phyloP scores from a whole-genome alignment of 1,140 invertebrate genomes.

The Nasonia giraulti region DNA sequence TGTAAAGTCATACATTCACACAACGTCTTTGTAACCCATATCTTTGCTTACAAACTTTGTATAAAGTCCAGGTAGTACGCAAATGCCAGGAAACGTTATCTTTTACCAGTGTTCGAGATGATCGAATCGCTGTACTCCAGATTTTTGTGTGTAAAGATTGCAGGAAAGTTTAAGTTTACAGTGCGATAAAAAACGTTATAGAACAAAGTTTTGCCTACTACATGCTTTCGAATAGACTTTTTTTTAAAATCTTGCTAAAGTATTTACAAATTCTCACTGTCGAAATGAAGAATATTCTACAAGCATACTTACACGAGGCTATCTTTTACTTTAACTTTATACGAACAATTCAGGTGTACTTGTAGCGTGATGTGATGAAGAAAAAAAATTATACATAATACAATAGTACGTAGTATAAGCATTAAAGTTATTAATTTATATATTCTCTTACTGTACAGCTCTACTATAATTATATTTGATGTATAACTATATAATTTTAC shows the following conservation, averaged over 20 bases:
- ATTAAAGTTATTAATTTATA: constrained; percentile 23
- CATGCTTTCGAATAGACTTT: not conserved
- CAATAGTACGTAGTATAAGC: constrained; percentile 5
- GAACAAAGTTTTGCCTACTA: not conserved
- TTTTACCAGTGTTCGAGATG: too few species aligned
- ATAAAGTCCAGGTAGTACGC: too few species aligned
- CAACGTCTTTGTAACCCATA: not conserved
- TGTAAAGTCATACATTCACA: not conserved
- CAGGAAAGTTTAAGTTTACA: not conserved
- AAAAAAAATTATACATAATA: not conserved
- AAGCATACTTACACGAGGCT: not conserved
- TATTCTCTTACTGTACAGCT: constrained; percentile 26
- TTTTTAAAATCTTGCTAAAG: not conserved
- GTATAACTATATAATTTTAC: constrained; percentile 33
- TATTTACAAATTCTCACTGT: not conserved
- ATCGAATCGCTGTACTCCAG: too few species aligned
- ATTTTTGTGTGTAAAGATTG: not conserved
- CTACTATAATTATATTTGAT: constrained; percentile 23
- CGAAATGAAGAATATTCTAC: not conserved
- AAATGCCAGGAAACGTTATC: too few species aligned
- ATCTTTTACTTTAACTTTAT: not conserved
- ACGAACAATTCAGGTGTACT: not conserved
- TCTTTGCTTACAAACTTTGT: not conserved
- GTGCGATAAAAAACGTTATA: not conserved
- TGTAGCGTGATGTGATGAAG: not conserved